Evolutionary conservation across 2,113 vertebrate species (phyloP).

Genomic region (Muntiacus reevesi): DNA sequence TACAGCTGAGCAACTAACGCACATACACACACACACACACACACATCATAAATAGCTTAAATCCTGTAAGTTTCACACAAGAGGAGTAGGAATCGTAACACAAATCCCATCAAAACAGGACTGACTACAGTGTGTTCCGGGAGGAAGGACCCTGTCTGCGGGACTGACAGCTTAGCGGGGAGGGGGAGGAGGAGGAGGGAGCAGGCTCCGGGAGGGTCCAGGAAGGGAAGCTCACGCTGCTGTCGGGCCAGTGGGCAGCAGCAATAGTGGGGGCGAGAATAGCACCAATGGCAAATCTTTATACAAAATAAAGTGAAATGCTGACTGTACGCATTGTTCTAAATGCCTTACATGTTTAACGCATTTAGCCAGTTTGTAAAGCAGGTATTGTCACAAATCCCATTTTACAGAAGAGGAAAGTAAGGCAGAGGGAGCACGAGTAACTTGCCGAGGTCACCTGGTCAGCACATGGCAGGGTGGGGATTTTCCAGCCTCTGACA

Average conservation of each 20-base stretch:
- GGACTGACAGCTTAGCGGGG: not conserved
- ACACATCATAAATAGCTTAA: not conserved
- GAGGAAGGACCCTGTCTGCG: not conserved
- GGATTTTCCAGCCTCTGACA: not conserved
- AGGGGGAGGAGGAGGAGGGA: not conserved
- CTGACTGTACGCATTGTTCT: not conserved
- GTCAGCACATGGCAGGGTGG: not conserved
- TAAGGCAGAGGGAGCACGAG: not conserved
- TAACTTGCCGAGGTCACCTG: not conserved
- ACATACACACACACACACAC: fast-evolving
- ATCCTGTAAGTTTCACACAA: not conserved
- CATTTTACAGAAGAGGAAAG: not conserved
- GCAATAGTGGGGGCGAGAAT: not conserved
- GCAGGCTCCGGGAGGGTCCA: not conserved
- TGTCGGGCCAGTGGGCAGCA: not conserved
- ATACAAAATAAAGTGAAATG: not conserved
- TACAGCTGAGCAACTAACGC: not conserved
- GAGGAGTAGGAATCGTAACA: not conserved
- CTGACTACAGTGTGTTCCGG: not conserved
- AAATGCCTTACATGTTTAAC: not conserved
- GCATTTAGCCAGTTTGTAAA: not conserved
- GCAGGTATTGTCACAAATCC: not conserved
- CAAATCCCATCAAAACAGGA: not conserved
- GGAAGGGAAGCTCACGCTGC: not conserved
- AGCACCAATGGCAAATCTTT: not conserved